Base-by-base conservation (phyloP, 2,113 vertebrate species). In the Thalassarche chlororhynchos region DNA sequence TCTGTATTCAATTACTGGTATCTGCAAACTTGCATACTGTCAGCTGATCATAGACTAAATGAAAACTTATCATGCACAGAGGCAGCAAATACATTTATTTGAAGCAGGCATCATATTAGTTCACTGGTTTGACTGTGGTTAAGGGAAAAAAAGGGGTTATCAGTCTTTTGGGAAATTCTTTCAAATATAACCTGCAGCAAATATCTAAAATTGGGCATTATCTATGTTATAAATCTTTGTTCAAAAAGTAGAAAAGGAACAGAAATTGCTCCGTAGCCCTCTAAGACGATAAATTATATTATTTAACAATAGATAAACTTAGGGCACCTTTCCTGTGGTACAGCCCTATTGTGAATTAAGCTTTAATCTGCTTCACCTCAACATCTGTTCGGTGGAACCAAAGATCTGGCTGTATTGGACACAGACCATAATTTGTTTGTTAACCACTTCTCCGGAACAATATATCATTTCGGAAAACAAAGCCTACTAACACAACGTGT, bases 271-370 rank as follows among this genome's bases (percentile, higher is more conserved):
- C 99, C 98, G 95, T 99, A 98, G 99, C 99, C 99, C 97, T 98
- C 92, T 84, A 95, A 96, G 97, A 98, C 98, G 98, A 99, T 99
- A 99, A 99, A 99, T 99, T 99, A 99, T 98, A 98, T 98, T 98
- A 98, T 98, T 99, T 99, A 99, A 99, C 99, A 99, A 99, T 99
- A 98, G 98, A 97, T 98, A 98, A 98, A 98, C 98, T 98, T 96
- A 89, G 92, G 98, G 96, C 98, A 97, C 98, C 97, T 98, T 99
- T 99, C 99, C 99, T 99, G 98, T 98, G 92, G 98, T 93, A 93
- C 71, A 97, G 95, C 91, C 97, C 98, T 95, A 99, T 99, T 99
- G 99, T 99, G 98, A 98, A 97, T 97, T 94, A 97, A 95, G 97
- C 84, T 98, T 98, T 97, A 97, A 98, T 98, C 98, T 96, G 91